Conservation (phyloP, 2,888 invertebrate species). For the Chrysolina haemoptera region DNA sequence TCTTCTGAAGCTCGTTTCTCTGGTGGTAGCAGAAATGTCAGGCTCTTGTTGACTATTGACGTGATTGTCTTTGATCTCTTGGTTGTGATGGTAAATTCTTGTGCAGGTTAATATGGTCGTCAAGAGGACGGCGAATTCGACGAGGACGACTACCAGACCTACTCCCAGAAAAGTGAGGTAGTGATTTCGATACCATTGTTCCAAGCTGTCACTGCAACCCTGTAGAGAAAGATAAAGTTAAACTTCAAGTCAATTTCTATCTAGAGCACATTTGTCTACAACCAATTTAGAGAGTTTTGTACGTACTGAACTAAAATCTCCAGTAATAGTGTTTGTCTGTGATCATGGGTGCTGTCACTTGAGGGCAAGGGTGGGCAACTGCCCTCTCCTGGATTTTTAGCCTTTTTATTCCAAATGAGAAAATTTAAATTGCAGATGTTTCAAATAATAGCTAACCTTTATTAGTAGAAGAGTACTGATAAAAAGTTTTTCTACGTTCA, state of each 20-base stretch:
- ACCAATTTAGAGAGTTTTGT: too few species aligned
- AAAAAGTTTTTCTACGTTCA: too few species aligned
- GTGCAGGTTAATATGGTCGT: constrained; percentile 82
- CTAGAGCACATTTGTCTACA: background rate
- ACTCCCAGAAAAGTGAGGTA: constrained; percentile 79
- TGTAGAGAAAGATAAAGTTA: constrained; percentile 61
- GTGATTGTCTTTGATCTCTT: constrained; percentile 66
- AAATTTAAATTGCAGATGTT: too few species aligned
- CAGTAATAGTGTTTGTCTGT: too few species aligned
- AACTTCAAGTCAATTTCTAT: background rate
- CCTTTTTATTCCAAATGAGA: too few species aligned
- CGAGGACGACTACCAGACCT: constrained; percentile 78
- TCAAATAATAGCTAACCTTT: too few species aligned
- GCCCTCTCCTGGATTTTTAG: too few species aligned
- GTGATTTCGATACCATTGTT: constrained; percentile 85
- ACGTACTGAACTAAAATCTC: too few species aligned
- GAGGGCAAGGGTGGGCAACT: too few species aligned
- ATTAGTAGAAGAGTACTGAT: too few species aligned
- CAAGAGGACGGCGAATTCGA: constrained; percentile 81
- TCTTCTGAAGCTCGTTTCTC: constrained; percentile 48
- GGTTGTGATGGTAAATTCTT: constrained; percentile 73
- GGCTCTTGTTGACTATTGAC: constrained; percentile 48
- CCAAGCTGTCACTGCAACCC: constrained; percentile 80
- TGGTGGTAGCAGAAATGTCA: constrained; percentile 40
- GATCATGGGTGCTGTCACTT: too few species aligned